Evolutionary conservation across 2,797 vertebrate genomes (phyloP).

Genomic region (Poeciliopsis infans): DNA sequence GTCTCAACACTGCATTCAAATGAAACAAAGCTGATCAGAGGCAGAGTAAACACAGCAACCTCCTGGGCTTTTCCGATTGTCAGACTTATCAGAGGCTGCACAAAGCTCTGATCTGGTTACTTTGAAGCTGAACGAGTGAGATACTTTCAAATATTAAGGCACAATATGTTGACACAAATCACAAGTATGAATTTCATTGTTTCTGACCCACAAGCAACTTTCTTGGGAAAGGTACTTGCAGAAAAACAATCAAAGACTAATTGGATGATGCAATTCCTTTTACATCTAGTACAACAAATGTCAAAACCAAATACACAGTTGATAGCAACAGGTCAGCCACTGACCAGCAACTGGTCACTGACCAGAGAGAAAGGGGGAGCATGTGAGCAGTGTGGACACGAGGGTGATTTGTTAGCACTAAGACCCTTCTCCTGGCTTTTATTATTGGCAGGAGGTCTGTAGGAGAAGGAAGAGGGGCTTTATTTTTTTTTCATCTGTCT

Average conservation of each 20-base stretch:
- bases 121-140: background rate
- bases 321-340: background rate
- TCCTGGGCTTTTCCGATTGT: background rate
- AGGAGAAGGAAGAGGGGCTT: too few relatives aligned
- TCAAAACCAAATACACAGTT: background rate
- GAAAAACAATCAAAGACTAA: background rate
- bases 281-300: background rate
- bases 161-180: background rate
- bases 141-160: background rate
- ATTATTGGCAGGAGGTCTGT: too few relatives aligned
- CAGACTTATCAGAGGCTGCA: conserved; percentile 3
- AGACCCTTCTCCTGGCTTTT: too few relatives aligned
- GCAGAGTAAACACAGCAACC: background rate
- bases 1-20: background rate
- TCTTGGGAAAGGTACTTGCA: background rate
- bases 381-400: too few relatives aligned
- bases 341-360: too few relatives aligned
- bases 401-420: too few relatives aligned
- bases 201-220: background rate
- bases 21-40: background rate
- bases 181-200: background rate
- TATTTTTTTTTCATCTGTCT: too few relatives aligned
- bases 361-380: too few relatives aligned
- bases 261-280: background rate
- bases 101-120: background rate